Base-by-base conservation (phyloP, 2,113 vertebrate species). In the Varanus salvator region DNA sequence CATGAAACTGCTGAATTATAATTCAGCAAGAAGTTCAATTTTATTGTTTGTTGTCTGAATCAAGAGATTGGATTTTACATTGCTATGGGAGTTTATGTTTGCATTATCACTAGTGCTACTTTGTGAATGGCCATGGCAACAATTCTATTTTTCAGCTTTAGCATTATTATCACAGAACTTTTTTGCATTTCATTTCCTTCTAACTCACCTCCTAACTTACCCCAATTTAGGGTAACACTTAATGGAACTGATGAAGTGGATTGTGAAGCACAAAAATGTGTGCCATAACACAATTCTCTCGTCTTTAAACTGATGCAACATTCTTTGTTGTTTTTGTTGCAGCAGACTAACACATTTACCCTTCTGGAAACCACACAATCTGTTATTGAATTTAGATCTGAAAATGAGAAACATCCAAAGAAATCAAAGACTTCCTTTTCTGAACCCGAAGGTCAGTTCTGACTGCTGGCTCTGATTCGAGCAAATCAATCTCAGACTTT, bases 401-500 rank as follows among this genome's bases (percentile, higher is more conserved):
- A 85, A 84, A 78, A 54, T 78, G 44, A 48, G 84, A 38, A 38
- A 44, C 64, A 74, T 85, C 66, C 84, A 54, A 21, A 78, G 86
- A 69, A 87, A 27, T 78, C 68, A 54, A 57, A 76, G 87, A 84
- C 64, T 54, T 69, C 27, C 34, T 89, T 38, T 48, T 57, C n/a
- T 68, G 64, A 60, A 80, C 52, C 80, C 17, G 38, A 81, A 91
- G 86, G 90, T 44, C 64, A 91, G 7, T 64, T 77, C 71, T 34
- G 80, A 60, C 74, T 77, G 19, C 4, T 82, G 48, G 52, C 57
- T 84, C 64, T 34, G 57, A 44, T 78, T 57, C 74, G 57, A 87
- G 74, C 34, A 91, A 87, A 91, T 91, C 84, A 78, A 87, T 87
- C 85, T 69, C 80, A 87, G 85, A 83, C 85, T 90, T 89, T 90